Conservation (phyloP, 1,140 invertebrate species). For the Zeugodacus cucurbitae region DNA sequence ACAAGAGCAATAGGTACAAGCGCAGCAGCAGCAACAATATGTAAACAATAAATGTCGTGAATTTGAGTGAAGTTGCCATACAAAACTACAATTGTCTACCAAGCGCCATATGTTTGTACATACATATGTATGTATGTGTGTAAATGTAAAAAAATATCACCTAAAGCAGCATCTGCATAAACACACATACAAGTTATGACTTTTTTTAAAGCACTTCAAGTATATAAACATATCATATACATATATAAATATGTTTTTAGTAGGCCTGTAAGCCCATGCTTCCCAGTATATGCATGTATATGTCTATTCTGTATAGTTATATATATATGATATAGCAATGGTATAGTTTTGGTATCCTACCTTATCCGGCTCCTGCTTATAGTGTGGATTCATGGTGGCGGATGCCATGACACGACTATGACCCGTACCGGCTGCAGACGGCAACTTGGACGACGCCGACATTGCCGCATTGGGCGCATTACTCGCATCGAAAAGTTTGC, state of each 20-base stretch:
- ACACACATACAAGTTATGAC: not conserved
- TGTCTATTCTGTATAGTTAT: too few species aligned
- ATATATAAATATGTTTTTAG: too few species aligned
- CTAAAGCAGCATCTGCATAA: not conserved
- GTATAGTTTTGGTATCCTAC: not conserved
- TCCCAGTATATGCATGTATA: not conserved
- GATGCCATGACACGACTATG: conserved; percentile 25
- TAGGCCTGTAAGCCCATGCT: not conserved
- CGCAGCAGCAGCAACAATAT: not conserved
- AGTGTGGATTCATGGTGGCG: conserved; percentile 22
- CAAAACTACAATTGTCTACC: not conserved
- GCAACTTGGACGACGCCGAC: not conserved
- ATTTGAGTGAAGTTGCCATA: not conserved
- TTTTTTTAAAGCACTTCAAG: too few species aligned
- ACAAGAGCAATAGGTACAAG: not conserved
- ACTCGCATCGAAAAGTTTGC: conserved; percentile 56
- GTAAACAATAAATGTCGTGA: conserved; percentile 17
- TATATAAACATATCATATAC: not conserved
- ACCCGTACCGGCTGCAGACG: not conserved
- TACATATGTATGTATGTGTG: not conserved
- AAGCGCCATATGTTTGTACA: not conserved
- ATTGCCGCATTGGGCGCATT: not conserved
- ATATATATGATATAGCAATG: not conserved
- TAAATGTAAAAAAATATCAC: not conserved
- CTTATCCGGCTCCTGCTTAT: conserved; percentile 40